Conservation (phyloP, 53 echinoderm and acorn worm genomes). For the Paracentrotus lividus region DNA sequence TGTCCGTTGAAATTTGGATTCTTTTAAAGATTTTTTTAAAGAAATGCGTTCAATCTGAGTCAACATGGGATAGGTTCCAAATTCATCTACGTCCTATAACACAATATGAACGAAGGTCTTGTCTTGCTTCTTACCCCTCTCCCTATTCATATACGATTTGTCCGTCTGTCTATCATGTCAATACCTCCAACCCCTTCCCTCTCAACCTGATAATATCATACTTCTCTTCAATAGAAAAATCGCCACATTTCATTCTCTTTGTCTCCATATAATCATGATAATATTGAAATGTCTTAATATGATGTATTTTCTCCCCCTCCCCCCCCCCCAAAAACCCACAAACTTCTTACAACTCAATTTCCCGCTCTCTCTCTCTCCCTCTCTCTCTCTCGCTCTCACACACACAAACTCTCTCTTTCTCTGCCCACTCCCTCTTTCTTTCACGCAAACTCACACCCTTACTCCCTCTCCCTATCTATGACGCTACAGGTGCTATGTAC, state of each 20-base stretch:
- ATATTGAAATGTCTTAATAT: background rate
- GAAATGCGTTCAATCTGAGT: background rate
- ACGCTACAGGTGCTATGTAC: slow-evolving; percentile 82
- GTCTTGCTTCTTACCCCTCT: background rate
- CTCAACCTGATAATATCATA: background rate
- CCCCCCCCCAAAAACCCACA: background rate
- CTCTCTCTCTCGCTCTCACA: background rate
- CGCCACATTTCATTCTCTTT: background rate
- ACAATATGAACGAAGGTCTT: background rate
- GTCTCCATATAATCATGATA: background rate
- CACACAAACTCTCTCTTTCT: background rate
- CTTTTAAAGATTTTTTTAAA: background rate
- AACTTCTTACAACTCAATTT: background rate
- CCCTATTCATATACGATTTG: background rate
- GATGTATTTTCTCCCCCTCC: background rate
- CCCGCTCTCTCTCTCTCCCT: background rate
- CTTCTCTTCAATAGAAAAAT: background rate
- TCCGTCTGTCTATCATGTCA: background rate
- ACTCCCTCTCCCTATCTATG: background rate
- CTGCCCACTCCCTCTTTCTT: no score
- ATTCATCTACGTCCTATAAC: background rate
- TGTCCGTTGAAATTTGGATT: background rate
- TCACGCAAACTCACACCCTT: no score
- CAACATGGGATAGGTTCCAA: background rate
- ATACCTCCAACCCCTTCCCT: background rate